Conservation (phyloP, 2,797 vertebrate genomes). For the Rhynchotus rufescens region DNA sequence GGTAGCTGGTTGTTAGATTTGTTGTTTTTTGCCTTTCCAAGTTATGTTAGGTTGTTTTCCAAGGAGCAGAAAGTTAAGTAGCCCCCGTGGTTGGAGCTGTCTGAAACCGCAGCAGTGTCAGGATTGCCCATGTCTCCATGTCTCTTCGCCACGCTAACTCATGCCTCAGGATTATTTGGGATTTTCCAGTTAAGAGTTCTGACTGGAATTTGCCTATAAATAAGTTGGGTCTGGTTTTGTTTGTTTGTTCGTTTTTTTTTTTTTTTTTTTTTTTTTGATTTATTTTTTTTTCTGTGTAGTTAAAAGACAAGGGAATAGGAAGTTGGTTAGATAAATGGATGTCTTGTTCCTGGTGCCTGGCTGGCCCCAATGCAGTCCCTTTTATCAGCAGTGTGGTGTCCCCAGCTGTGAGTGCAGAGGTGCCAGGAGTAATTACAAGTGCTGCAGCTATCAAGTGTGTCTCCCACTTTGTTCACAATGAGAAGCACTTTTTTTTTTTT, state of each 20-base stretch:
- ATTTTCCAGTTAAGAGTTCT: not conserved
- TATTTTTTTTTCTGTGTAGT: not conserved
- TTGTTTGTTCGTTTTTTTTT: not conserved
- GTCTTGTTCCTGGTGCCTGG: not conserved
- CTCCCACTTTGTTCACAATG: constrained; percentile 37
- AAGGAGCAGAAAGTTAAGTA: not conserved
- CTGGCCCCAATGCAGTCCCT: rapidly evolving
- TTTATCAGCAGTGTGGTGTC: constrained; percentile 26
- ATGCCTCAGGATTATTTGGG: not conserved
- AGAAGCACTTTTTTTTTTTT: not conserved
- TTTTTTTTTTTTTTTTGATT: not conserved
- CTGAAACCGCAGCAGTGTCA: not conserved
- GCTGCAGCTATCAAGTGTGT: not conserved
- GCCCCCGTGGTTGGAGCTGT: not conserved
- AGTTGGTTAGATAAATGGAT: not conserved
- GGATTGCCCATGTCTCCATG: not conserved
- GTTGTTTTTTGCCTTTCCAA: too few species aligned
- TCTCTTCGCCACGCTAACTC: rapidly evolving
- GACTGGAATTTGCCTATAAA: not conserved
- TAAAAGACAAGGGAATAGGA: not conserved
- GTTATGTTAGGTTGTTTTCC: not conserved
- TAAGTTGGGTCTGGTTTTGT: not conserved
- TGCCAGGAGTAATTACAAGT: constrained; percentile 32
- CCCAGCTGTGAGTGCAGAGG: not conserved
- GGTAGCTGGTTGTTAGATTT: too few species aligned